These are phyloP conservation scores for Palythoa caribaeorum DNA, from an alignment of 92 coral and sea anemone species.

Conservation along the genomic window DNA sequence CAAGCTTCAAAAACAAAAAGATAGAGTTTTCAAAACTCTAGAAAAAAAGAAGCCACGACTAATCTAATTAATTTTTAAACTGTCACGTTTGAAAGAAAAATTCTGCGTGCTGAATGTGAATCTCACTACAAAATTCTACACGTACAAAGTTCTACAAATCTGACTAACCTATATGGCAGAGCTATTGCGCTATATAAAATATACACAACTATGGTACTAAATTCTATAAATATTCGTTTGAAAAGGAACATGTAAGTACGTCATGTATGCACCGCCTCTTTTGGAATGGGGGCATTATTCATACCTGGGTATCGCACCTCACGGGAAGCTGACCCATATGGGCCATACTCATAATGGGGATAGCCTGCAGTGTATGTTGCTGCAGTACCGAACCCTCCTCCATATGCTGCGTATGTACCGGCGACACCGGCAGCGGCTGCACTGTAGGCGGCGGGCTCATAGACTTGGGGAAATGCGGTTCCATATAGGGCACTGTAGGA, in stretches of 20 bases:
- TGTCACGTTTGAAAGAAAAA: not conserved
- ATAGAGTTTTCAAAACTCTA: not conserved
- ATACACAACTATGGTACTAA: not conserved
- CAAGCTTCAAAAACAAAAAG: not conserved
- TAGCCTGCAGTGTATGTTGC: constrained; percentile 61
- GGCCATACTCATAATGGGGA: constrained; percentile 74
- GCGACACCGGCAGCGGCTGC: constrained; percentile 73
- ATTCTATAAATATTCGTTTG: too few species aligned
- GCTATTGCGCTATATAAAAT: constrained; percentile 36
- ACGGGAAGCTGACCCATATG: constrained; percentile 71
- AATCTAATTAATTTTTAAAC: not conserved
- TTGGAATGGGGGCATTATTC: constrained; percentile 62
- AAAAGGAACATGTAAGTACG: not conserved
- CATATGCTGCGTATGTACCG: constrained; percentile 73
- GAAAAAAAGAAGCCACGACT: not conserved
- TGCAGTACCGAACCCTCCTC: constrained; percentile 68
- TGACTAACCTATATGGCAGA: constrained; percentile 31
- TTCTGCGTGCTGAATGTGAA: not conserved
- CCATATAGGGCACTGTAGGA: constrained; percentile 82
- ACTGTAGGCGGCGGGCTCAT: constrained; percentile 83
- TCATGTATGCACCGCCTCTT: constrained; percentile 80
- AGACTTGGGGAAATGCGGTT: constrained; percentile 79
- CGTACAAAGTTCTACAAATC: not conserved
- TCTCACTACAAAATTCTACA: not conserved
- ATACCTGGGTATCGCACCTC: constrained; percentile 93